Base-by-base conservation (phyloP, 2,113 vertebrate genomes). In the Varanus komodoensis region DNA sequence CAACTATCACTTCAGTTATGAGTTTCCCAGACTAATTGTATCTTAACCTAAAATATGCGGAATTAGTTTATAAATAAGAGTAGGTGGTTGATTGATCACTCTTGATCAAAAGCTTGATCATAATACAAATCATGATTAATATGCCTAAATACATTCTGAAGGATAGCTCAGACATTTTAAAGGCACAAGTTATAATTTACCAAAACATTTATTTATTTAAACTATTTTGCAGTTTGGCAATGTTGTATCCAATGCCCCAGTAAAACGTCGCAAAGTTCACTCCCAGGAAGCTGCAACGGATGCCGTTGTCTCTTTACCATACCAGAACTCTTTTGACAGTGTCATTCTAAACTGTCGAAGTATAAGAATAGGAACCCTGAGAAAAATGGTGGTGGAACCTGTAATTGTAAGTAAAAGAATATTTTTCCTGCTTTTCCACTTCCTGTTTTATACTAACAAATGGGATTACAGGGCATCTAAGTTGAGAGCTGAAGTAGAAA, bases 341-440 rank as follows among this genome's bases (percentile, higher is more conserved):
- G 97, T 99, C 94, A 98, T 99, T 75, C 96, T 99, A 95, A 97
- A 98, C 91, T 99, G 99, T 93, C 97, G 99, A 29, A 99, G 98
- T 87, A 97, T 99, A 68, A 95, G 99, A 38, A 98, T 99, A 74
- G 99, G 99, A 91, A 98, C 98, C 0, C 95, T 99, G 1, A 98
- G 98, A 89, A 95, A 98, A 93, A 98, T 98, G 94, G 98, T 99
- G 21, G 96, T 96, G 57, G 98, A 99, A 69, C 98, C 99, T 64
- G 99, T 99, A 34, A 97, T 99, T 87, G 99, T 99, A 96, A 98
- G 98, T 97, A 12, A 23, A 82, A 27, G 27, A n/a, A 79, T 29
- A 94, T 94, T 67, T 75, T 50, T 29, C 87, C 64, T 48, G 50
- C 6, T 73, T 54, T 88, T 21, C 23, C 27, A 92, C 0, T 83